Evolutionary conservation across 1,140 invertebrate genomes (phyloP), one percentile per base, ranked within the genome.

Genomic region (Epicauta chinensis): DNA sequence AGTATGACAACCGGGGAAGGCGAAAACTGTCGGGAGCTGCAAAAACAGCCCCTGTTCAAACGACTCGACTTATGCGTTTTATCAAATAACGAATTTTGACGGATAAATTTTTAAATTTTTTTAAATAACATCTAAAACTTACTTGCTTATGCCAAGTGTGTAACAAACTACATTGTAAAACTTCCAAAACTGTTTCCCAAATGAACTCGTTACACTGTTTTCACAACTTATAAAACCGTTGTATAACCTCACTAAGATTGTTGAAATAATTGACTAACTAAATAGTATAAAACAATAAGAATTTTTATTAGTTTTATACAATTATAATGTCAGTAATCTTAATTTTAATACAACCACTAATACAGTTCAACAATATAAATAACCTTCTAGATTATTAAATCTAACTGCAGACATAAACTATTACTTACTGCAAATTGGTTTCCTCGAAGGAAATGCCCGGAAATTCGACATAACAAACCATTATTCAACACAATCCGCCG

Each of bases 121-220:
- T 47, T 32, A 47, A 47, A 47, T 47, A 38, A 47, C 37, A 34
- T 47, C 45, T 34, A 47, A 23, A 47, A 47, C 45, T 47, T 13
- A 9, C 34, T 47, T 47, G 31, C 23, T 47, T 38, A 47, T 37
- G 45, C 35, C 36, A 47, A 47, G 45, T 47, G 45, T 38, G 38
- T 47, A 47, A 47, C 38, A 47, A 47, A 47, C 45, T 47, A 37
- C 23, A 37, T 34, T 47, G 34, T 23, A 23, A 36, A 47, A 47
- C 45, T 47, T 37, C 38, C 34, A 23, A 38, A 46, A 47, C 34
- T 47, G 45, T 47, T 47, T 47, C 37, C 34, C 16, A 47, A 47
- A 47, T 47, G 45, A 47, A 37, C 45, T 47, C 45, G 45, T 47
- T 47, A 47, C 37, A 32, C 45, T 47, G 45, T 47, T 47, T 47